phyloP scores from a whole-genome alignment of 1,140 invertebrate genomes.

The Copidosoma floridanum region DNA sequence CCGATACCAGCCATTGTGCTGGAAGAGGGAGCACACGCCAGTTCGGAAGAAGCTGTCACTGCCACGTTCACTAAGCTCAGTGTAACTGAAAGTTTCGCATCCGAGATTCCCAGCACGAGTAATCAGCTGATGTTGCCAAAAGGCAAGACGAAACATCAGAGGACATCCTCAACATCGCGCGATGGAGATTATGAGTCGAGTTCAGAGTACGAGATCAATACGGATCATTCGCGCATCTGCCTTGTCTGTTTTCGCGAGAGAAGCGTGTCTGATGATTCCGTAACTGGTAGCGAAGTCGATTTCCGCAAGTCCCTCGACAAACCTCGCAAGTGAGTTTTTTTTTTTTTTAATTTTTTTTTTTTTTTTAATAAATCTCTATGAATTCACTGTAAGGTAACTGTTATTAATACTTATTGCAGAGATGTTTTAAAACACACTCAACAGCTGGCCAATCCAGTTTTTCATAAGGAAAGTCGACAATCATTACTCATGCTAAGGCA shows the following conservation, averaged over 20 bases:
- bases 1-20: constrained; percentile 33
- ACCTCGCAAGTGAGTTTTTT: too few species aligned
- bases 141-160: constrained; percentile 24
- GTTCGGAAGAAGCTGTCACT: not conserved
- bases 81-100: constrained; percentile 13
- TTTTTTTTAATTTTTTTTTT: not conserved
- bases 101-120: not conserved
- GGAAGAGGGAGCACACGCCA: constrained; percentile 36
- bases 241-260: constrained; percentile 45
- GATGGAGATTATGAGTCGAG: constrained; percentile 48
- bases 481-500: constrained; percentile 80
- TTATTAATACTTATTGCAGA: constrained; percentile 36
- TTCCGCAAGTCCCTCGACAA: constrained; percentile 7
- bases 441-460: constrained; percentile 68
- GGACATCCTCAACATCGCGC: too few species aligned
- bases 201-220: constrained; percentile 41
- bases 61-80: not conserved
- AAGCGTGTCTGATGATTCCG: constrained; percentile 28
- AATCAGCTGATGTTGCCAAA: not conserved
- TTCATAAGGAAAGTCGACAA: constrained; percentile 66
- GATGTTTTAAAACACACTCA: constrained; percentile 66
- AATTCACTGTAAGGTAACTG: too few species aligned
- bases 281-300: constrained; percentile 36
- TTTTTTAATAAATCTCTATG: too few species aligned
- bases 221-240: constrained; percentile 44